A percentile compares a stretch with the other conserved stretches of the same genome.
These are phyloP conservation scores for Acronicta aceris DNA, from an alignment of 2,888 invertebrate genomes.

Conservation along the genomic window DNA sequence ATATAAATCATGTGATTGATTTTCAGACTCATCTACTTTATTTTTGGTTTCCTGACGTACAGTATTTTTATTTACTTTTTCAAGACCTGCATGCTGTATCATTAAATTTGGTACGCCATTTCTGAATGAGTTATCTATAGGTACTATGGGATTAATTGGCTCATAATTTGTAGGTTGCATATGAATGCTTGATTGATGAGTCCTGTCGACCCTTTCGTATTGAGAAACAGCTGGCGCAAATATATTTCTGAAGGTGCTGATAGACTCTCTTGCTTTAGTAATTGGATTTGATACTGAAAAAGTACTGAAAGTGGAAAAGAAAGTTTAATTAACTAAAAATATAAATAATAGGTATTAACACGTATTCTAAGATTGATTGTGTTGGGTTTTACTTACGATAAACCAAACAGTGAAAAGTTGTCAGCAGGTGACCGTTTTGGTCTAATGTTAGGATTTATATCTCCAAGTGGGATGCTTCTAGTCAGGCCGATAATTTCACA, in stretches of 20 bases:
- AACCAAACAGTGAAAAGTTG: constrained; percentile 40
- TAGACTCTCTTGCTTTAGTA: constrained; percentile 13
- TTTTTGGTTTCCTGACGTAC: constrained; percentile 6
- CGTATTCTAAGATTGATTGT: background rate
- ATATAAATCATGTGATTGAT: background rate
- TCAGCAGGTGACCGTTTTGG: constrained; percentile 41
- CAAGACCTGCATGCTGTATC: background rate
- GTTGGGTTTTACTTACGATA: constrained; percentile 29
- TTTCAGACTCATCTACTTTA: background rate
- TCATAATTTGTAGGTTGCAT: background rate
- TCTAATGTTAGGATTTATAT: background rate
- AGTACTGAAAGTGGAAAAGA: constrained; percentile 15
- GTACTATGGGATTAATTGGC: background rate
- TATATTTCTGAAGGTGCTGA: constrained; percentile 25
- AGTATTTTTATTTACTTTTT: background rate
- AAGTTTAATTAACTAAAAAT: background rate
- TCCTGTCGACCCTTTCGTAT: background rate
- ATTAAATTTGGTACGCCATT: constrained; percentile 1
- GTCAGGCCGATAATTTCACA: constrained; percentile 12
- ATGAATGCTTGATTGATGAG: constrained; percentile 2
- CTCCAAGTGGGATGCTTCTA: constrained; percentile 14
- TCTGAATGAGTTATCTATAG: background rate
- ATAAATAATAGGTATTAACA: background rate
- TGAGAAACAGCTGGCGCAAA: constrained; percentile 18
- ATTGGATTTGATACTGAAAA: constrained; percentile 16